A percentile compares a stretch with the other conserved stretches of the same genome.
Evolutionary conservation across 2,888 invertebrate genomes (phyloP).

Genomic region (Heliconius erato): DNA sequence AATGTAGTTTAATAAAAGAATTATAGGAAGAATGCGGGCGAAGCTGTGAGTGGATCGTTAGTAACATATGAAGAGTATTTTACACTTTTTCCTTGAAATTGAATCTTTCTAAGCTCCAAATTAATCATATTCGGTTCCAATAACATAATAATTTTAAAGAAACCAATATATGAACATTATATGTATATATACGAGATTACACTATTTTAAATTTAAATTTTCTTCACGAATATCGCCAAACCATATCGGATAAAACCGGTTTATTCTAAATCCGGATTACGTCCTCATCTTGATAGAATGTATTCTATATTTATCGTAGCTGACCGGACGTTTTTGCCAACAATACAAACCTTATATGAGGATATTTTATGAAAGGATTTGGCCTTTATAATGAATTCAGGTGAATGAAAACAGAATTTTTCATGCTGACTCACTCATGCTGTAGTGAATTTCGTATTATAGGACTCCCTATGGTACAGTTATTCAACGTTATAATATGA

Average conservation of each 20-base stretch:
- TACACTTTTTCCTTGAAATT: too few relatives aligned
- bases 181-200: not conserved
- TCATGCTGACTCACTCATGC: conserved; percentile 56
- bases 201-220: conserved; percentile 16
- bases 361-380: conserved; percentile 66
- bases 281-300: conserved; percentile 74
- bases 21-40: too few relatives aligned
- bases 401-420: conserved; percentile 60
- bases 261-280: conserved; percentile 72
- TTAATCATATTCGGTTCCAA: too few relatives aligned
- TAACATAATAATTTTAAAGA: too few relatives aligned
- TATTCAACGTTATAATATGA: conserved; percentile 26
- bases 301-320: conserved; percentile 79
- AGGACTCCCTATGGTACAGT: conserved; percentile 23
- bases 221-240: conserved; percentile 42
- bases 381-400: conserved; percentile 65
- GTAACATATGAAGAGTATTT: too few relatives aligned
- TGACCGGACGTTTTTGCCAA: conserved; percentile 75
- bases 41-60: too few relatives aligned
- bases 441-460: conserved; percentile 35
- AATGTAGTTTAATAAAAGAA: too few relatives aligned
- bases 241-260: conserved; percentile 40
- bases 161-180: not conserved
- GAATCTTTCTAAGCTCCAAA: too few relatives aligned
- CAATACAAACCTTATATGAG: conserved; percentile 70